Percentiles rank a stretch among this genome's conserved stretches.
Conservation (phyloP, 2,113 vertebrate genomes). For the Elanus axillaris region DNA sequence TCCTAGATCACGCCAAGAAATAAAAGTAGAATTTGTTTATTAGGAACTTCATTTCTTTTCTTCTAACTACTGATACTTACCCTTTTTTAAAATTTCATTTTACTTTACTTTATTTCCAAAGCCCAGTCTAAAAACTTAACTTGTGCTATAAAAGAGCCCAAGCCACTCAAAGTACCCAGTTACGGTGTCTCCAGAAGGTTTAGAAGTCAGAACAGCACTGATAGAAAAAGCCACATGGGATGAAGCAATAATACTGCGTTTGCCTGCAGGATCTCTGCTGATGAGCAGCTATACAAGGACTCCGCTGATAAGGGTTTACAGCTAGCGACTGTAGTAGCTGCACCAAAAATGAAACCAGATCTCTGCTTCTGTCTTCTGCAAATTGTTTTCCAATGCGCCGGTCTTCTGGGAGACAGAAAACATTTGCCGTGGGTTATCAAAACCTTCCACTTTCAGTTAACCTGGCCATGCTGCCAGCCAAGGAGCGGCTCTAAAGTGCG, state of each 20-base stretch:
- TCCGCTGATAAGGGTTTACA: not conserved
- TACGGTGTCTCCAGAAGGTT: conserved; percentile 3
- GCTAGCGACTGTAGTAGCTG: not conserved
- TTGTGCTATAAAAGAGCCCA: not conserved
- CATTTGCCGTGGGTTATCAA: not conserved
- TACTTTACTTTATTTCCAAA: not conserved
- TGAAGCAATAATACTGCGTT: not conserved
- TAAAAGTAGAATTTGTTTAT: not conserved
- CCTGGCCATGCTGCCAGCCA: not conserved
- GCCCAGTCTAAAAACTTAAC: not conserved
- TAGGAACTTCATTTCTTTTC: not conserved
- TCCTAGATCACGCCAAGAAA: not conserved
- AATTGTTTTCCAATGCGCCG: not conserved
- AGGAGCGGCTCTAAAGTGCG: not conserved
- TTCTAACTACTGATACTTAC: not conserved
- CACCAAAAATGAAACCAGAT: conserved; percentile 51
- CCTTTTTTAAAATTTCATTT: not conserved
- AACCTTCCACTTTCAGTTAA: not conserved
- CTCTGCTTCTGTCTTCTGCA: conserved; percentile 1
- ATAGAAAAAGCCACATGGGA: conserved; percentile 37
- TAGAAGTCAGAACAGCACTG: not conserved
- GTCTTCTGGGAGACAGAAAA: conserved; percentile 8
- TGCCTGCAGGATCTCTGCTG: conserved; percentile 30
- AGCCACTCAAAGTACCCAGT: not conserved
- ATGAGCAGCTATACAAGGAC: not conserved